phyloP scores from a whole-genome alignment of 2,888 invertebrate genomes.

The Metalampra italica region DNA sequence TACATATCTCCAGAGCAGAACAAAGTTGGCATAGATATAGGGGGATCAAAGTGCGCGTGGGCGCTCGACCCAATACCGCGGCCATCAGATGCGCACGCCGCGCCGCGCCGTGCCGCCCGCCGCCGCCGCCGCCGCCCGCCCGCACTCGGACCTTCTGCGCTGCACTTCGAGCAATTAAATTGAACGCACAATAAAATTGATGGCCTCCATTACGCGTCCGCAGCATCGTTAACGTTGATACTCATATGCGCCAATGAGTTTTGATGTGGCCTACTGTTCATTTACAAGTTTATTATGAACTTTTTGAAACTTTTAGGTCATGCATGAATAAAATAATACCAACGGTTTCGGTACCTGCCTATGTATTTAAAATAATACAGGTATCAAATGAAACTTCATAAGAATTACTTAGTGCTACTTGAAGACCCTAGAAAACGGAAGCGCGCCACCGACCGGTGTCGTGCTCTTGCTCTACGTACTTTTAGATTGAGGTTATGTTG shows the following conservation, averaged over 20 bases:
- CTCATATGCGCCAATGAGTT: background rate
- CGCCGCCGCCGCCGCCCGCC: conserved; percentile 59
- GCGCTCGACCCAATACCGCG: conserved; percentile 74
- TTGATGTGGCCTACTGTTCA: background rate
- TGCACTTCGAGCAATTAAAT: conserved; percentile 46
- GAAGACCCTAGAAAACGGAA: conserved; percentile 36
- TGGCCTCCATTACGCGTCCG: conserved; percentile 35
- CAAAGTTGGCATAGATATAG: conserved; percentile 74
- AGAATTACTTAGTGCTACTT: conserved; percentile 39
- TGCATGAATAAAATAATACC: conserved; percentile 63
- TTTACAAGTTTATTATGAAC: no score
- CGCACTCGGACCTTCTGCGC: conserved; percentile 54
- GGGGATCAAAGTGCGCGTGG: conserved; percentile 75
- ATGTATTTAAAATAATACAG: background rate
- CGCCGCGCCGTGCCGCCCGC: no score
- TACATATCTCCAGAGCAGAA: conserved; percentile 69
- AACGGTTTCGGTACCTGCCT: no score
- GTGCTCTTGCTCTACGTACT: conserved; percentile 59
- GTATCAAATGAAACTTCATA: conserved; percentile 13
- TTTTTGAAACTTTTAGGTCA: background rate
- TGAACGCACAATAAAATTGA: conserved; percentile 38
- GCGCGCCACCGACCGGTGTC: conserved; percentile 59
- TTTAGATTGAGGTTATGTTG: conserved; percentile 74
- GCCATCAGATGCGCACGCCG: conserved; percentile 18
- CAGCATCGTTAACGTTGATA: conserved; percentile 19